Evolutionary conservation across 2,113 vertebrate genomes (phyloP).

Genomic region (Sus scrofa): T2T-Sscrofa CM000829.6:64814501-64815000

Average conservation of each 20-base stretch:
- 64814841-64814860: not conserved
- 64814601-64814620: not conserved
- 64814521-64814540: slow-evolving; percentile 2
- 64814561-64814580: accelerated
- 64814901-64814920: not conserved
- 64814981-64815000: not conserved
- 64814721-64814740: not conserved
- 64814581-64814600: not conserved
- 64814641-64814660: not conserved
- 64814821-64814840: accelerated
- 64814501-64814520: not conserved
- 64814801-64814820: too few species aligned
- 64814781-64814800: not conserved
- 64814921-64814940: not conserved
- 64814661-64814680: too few species aligned
- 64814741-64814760: too few species aligned
- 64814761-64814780: not conserved
- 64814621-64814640: not conserved
- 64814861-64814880: not conserved
- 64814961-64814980: too few species aligned
- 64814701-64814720: not conserved
- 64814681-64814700: not conserved
- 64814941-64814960: too few species aligned
- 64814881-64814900: too few species aligned
- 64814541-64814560: not conserved